A percentile compares a stretch with the other conserved stretches of the same genome.
These are phyloP conservation scores for Tachina fera DNA, from an alignment of 2,888 invertebrate species.

Conservation along the genomic window DNA sequence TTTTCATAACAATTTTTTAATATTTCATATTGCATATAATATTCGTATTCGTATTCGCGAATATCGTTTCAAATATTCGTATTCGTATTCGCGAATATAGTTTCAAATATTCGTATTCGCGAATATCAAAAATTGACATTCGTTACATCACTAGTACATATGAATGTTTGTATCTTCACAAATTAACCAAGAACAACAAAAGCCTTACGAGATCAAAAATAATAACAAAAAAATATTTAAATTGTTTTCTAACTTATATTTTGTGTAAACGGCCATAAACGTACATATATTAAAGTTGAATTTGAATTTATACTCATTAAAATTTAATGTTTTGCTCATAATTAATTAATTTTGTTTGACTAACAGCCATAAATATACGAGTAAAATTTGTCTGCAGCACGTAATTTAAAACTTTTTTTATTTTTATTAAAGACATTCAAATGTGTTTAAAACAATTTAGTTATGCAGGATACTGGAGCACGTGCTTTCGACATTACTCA, in stretches of 20 bases:
- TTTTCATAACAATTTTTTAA: no score
- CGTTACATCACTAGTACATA: no score
- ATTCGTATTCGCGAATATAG: no score
- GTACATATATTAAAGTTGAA: no score
- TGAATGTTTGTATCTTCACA: neutral
- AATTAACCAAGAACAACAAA: constrained; percentile 16
- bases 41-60: no score
- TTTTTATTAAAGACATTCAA: constrained; percentile 10
- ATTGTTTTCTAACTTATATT: neutral
- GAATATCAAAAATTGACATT: no score
- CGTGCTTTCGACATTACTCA: constrained; percentile 36
- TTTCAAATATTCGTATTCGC: no score
- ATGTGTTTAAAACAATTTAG: neutral
- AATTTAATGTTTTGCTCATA: constrained; percentile 32
- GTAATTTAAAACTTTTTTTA: neutral
- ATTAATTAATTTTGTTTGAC: constrained; percentile 22
- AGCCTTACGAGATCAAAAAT: constrained; percentile 10
- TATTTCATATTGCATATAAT: no score
- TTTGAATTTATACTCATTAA: neutral
- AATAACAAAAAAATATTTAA: constrained; percentile 16
- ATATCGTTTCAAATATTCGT: no score
- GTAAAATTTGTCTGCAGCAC: constrained; percentile 31
- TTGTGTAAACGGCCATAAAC: constrained; percentile 8
- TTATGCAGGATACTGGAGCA: constrained; percentile 15
- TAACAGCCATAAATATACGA: constrained; percentile 21